Base-by-base conservation (phyloP, 2,797 vertebrate species). In the Staurois parvus region DNA sequence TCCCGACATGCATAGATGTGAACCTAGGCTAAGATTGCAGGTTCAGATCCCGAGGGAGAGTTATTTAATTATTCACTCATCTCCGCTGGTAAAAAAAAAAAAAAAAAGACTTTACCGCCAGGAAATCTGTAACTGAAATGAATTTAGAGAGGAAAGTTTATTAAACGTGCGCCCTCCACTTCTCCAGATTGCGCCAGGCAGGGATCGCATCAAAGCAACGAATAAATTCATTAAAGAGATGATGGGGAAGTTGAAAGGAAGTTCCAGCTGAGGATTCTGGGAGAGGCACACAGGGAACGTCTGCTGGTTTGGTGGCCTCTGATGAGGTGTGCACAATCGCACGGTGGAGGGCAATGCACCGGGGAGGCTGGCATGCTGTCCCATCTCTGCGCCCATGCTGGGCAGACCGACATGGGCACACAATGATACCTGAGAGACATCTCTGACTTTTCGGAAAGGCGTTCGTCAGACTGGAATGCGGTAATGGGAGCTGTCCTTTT, bases 181-280 rank as follows among this genome's bases (percentile, higher is more conserved):
- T 69, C 13, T 0, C 0, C 15, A 28, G 7, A 75, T 30, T 30
- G 45, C 42, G 75, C 77, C 82, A 28, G 48, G 34, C 69, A 69
- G 72, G 21, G 83, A 87, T 0, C 0, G 12, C 74, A 37, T 66
- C 4, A 0, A 79, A 85, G 81, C 76, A 21, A 48, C 19, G 30
- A 78, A 29, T 1, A 28, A 52, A 30, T 89, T 84, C 87, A 85
- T 87, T 87, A 88, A 87, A 85, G 76, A 74, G 56, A 64, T 76
- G 69, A 62, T 24, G 13, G 62, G 21, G 62, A 68, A 74, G n/a
- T 28, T 78, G 28, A 37, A 67, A 74, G 70, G 72, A 30, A 67
- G 26, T 21, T 66, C 72, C 81, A 75, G 81, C 56, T 66, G 56
- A 32, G 80, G 70, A 64, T 37, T 21, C 48, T 59, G 69, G 79